Base-by-base conservation (phyloP, 2,797 vertebrate species). In the Ctenopoma kingsleyae region DNA sequence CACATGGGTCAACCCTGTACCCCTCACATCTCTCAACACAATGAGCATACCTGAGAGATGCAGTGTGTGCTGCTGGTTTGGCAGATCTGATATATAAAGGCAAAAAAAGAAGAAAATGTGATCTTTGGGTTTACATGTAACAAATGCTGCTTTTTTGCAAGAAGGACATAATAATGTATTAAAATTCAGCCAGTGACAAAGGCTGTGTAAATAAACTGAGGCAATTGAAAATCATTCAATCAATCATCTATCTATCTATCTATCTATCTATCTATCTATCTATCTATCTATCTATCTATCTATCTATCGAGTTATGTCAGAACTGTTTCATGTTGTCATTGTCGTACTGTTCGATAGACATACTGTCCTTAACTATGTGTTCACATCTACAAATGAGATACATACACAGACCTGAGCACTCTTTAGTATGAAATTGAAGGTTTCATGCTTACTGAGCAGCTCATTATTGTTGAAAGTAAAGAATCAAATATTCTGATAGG, bases 11-110 rank as follows among this genome's bases (percentile, higher is more conserved):
- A 90, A 75, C 66, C 77, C 76, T 69, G 78, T 82, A 86, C 84
- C 84, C 78, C 83, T 90, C 76, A 91, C 83, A 90, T 90, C 87
- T 90, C 86, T 89, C 77, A 51, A 44, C 86, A 86, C 86, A 89
- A 87, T 84, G 80, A 86, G 80, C 75, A 53, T 91, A 91, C 87
- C 85, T 90, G 81, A 77, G 86, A 90, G 85, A 91, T 83, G 79
- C 54, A 66, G 46, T 30, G 41, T 72, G 64, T 35, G 27, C 71
- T 49, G 75, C 55, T 82, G 65, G 58, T 89, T 81, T 74, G 74
- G 80, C 74, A 81, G 64, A 84, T 76, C 52, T 71, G 58, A 76
- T 76, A 65, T 66, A 75, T 60, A 41, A 76, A 75, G 32, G 52
- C 6, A 58, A 66, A 62, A n/a, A 59, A 55, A 59, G 71, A 73